Conservation (phyloP, 1,140 invertebrate genomes). For the Apocrypta bakeri region DNA sequence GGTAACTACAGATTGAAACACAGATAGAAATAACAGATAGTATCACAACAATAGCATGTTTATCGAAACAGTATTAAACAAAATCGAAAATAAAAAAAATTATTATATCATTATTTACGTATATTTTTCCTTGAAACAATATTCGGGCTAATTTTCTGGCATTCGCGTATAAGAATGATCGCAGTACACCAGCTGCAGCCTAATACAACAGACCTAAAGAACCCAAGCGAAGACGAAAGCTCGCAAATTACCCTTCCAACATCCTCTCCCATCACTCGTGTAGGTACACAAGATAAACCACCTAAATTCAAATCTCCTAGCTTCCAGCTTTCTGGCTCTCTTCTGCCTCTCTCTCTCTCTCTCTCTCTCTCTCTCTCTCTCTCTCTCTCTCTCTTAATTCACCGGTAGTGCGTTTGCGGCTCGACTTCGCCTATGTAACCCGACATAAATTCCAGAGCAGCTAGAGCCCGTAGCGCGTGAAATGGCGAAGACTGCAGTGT, state of each 20-base stretch:
- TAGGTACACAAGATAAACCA: slow-evolving; percentile 14
- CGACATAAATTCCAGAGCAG: slow-evolving; percentile 33
- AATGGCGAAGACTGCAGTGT: slow-evolving; percentile 22
- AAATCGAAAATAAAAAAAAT: too few species aligned
- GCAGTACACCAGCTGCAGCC: background rate
- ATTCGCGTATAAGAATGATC: background rate
- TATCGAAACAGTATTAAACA: too few species aligned
- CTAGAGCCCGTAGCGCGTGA: slow-evolving; percentile 25
- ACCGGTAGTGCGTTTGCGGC: background rate
- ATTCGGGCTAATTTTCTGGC: background rate
- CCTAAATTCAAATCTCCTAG: slow-evolving; percentile 29
- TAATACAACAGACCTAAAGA: background rate
- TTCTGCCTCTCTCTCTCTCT: background rate
- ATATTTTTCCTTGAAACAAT: too few species aligned
- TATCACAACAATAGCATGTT: too few species aligned
- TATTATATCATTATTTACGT: too few species aligned
- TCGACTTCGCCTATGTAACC: background rate
- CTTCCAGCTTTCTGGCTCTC: too few species aligned
- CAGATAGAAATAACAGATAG: too few species aligned
- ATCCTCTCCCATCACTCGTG: background rate
- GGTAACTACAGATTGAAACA: too few species aligned
- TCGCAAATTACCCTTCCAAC: background rate
- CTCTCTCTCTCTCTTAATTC: slow-evolving; percentile 17
- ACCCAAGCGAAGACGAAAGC: background rate
- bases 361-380: background rate